These are phyloP conservation scores for Pocillopora grandis DNA, from an alignment of 92 coral and sea anemone species.

Conservation along the genomic window DNA sequence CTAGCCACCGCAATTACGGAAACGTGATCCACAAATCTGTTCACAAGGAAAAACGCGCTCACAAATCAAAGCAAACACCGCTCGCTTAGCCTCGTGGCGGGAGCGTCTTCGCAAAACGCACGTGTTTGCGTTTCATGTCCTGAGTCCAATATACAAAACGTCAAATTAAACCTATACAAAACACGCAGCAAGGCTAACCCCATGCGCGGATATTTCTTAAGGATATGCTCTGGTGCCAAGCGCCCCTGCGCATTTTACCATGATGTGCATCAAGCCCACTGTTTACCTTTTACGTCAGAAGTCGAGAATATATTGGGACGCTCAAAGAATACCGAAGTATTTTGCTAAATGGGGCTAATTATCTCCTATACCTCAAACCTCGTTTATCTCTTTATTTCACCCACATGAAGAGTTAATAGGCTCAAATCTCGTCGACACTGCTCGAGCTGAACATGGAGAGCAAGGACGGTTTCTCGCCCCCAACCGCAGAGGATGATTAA, in stretches of 20 bases:
- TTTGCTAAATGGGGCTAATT: neutral
- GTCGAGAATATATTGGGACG: neutral
- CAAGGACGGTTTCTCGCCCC: neutral
- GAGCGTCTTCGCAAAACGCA: neutral
- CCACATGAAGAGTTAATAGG: constrained; percentile 5
- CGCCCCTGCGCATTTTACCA: neutral
- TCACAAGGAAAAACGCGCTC: neutral
- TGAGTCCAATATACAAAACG: constrained; percentile 3
- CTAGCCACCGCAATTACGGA: neutral
- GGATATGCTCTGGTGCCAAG: constrained; percentile 6
- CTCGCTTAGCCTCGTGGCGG: constrained; percentile 22
- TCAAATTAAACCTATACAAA: constrained; percentile 19
- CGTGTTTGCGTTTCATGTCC: neutral
- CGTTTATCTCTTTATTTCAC: constrained; percentile 9
- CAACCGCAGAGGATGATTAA: neutral
- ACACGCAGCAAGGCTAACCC: constrained; percentile 9
- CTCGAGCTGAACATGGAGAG: neutral
- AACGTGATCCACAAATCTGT: neutral
- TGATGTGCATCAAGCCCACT: neutral
- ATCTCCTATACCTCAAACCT: neutral
- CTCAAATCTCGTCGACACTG: neutral
- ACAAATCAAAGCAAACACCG: neutral
- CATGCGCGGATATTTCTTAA: neutral
- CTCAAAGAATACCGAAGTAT: constrained; percentile 25
- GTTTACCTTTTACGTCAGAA: neutral